Percentiles rank a stretch among this genome's conserved stretches.
phyloP scores from a whole-genome alignment of 2,113 vertebrate genomes.

The Loxodonta africana region DNA sequence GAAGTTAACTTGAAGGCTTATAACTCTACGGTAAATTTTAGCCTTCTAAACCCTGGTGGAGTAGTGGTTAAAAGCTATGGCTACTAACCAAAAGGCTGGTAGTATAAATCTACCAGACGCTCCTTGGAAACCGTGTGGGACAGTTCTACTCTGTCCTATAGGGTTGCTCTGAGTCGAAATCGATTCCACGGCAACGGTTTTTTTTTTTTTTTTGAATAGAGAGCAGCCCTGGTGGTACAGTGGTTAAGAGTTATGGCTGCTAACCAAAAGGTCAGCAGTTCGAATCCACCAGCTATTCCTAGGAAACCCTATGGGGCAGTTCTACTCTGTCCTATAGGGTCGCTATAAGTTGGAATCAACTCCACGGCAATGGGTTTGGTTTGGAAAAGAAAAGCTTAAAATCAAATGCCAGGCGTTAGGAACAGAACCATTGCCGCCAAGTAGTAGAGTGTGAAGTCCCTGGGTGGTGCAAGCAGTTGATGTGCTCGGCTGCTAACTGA shows the following conservation, averaged over 20 bases:
- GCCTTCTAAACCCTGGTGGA: neutral
- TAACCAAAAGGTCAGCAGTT: too few relatives aligned
- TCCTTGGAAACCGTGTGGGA: too few relatives aligned
- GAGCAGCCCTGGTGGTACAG: neutral
- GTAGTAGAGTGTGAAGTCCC: neutral
- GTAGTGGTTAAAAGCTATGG: too few relatives aligned
- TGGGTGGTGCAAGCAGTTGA: too few relatives aligned
- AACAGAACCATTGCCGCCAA: neutral
- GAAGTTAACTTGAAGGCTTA: neutral
- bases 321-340: too few relatives aligned
- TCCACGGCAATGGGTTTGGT: neutral
- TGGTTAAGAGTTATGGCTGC: too few relatives aligned
- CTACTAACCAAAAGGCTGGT: too few relatives aligned
- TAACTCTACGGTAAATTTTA: neutral
- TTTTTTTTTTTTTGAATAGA: neutral
- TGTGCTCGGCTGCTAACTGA: too few relatives aligned
- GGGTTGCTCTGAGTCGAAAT: neutral
- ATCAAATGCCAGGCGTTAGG: neutral
- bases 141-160: too few relatives aligned
- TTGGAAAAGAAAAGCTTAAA: neutral
- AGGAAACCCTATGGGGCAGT: too few relatives aligned
- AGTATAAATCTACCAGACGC: too few relatives aligned
- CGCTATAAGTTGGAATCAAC: neutral
- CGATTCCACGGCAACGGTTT: neutral
- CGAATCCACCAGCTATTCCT: too few relatives aligned